Base-by-base conservation (phyloP, 35 echinoderm and acorn worm genomes). In the Lytechinus variegatus region DNA sequence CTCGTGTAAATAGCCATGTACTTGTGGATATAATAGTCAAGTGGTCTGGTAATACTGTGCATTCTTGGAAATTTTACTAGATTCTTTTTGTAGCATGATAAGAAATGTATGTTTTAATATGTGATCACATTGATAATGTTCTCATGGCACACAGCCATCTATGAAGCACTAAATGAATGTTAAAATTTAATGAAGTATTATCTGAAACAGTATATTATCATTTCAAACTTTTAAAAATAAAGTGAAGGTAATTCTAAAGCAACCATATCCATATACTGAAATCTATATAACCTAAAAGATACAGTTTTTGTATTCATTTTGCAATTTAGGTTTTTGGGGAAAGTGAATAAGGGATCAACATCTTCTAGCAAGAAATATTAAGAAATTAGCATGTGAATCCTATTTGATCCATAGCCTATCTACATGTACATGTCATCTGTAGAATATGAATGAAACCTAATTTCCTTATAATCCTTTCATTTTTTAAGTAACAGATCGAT, bases 21-120 rank as follows among this genome's bases (percentile, higher is more conserved):
- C 88, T 90, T 52, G 88, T 90, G 88, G 88, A 54, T 90, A 79
- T 79, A 24, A 54, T 90, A 90, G 88, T 90, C 88, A 54, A 90
- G 88, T 52, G 88, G 88, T 90, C 88, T 90, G 28, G 88, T 90
- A 90, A 90, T 90, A 90, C 12, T 90, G 88, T 90, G 88, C 28
- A 52, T 44, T 90, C 52, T 21, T 90, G 33, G 88, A 33, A 90
- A 54, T 51, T 79, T 79, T 11, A 79, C 66, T 79, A 79, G 66
- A 79, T 79, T 79, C 66, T 79, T 79, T 79, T 79, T 79, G 66
- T 79, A 79, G 66, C 66, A n/a, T 79, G 66, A 79, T 79, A 79
- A 79, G 33, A 79, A 79, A 79, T 79, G 66, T 79, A 14, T 79
- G 66, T 79, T 79, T 1, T 44, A 44, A 44, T 79, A 79, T 79